Conservation (phyloP, 2,113 vertebrate species). For the Malurus melanocephalus region DNA sequence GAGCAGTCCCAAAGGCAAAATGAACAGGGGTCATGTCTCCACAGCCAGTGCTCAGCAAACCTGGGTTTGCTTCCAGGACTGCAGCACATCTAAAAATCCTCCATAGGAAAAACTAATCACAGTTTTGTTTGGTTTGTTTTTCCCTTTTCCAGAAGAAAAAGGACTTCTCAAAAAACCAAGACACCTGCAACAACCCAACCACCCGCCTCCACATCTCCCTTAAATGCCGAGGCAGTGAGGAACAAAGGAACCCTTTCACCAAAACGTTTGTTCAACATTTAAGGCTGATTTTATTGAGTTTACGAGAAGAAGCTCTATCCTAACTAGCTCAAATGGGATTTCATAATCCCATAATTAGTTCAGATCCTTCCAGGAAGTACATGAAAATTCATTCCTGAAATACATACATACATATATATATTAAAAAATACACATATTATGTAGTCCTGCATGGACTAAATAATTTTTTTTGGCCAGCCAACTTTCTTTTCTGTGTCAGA, state of each 20-base stretch:
- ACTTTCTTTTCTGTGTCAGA: background rate
- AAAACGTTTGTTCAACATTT: slow-evolving; percentile 3
- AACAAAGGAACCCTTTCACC: slow-evolving; percentile 50
- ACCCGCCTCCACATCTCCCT: slow-evolving; percentile 11
- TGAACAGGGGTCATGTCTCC: background rate
- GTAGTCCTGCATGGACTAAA: background rate
- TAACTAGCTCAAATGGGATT: slow-evolving; percentile 13
- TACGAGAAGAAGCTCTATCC: background rate
- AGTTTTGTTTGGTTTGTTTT: background rate
- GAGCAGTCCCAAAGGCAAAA: background rate
- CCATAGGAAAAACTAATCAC: background rate
- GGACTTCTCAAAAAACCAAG: slow-evolving; percentile 2
- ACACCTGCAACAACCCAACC: slow-evolving; percentile 34
- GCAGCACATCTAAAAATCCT: background rate
- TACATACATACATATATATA: background rate
- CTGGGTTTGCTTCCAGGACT: background rate
- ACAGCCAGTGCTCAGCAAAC: background rate
- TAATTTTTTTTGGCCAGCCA: fast-evolving
- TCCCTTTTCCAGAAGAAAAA: background rate
- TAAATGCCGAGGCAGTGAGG: background rate
- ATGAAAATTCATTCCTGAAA: background rate
- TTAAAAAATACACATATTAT: background rate
- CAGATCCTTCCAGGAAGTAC: background rate
- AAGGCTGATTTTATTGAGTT: background rate
- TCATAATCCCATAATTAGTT: background rate